Evolutionary conservation across 2,888 invertebrate species (phyloP), one percentile per base, ranked within the genome.

Genomic region (Pachydiplax longipennis): DNA sequence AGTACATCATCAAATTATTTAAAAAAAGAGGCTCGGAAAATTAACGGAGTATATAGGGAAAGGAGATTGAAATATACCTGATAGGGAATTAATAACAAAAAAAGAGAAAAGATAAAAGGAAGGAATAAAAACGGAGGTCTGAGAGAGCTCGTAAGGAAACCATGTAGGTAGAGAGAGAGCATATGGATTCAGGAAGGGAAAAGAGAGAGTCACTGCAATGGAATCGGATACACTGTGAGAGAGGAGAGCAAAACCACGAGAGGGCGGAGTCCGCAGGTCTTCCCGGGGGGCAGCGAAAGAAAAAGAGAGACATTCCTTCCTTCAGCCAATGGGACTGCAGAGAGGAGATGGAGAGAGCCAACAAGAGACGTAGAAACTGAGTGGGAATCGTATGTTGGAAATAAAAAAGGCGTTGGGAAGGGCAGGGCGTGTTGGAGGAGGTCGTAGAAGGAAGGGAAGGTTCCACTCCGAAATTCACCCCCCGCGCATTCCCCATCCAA

Each of bases 381-480:
- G 25, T 73, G 73, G 87, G 61, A 87, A 87, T 87, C 87, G 87
- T 87, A 87, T 22, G 18, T 22, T 58, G 73, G 87, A 61, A 87
- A 87, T 65, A 87, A 87, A 87, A 87, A 87, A 87, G 37, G 61
- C 61, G 48, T 15, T 44, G 44, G 44, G 25, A 37, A 83, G 83
- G 87, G 87, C 61, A 87, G 87, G 61, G 40, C 87, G n/a, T 18
- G 37, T 22, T 37, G 87, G 61, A 61, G 8, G 58, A 31, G 53
- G 61, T 10, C 25, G 53, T 48, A 22, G 40, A 92, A 92, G 91
- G 91, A 92, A 92, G 92, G 91, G 92, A 93, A 93, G 93, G 93
- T 93, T 93, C 93, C 93, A 93, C 93, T 93, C 93, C 93, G 31
- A 35, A 83, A 83, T 83, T 83, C 83, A 58, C 40, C 82, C 82